Conservation (phyloP, 2,113 vertebrate species). For the Patagioenas fasciata region DNA sequence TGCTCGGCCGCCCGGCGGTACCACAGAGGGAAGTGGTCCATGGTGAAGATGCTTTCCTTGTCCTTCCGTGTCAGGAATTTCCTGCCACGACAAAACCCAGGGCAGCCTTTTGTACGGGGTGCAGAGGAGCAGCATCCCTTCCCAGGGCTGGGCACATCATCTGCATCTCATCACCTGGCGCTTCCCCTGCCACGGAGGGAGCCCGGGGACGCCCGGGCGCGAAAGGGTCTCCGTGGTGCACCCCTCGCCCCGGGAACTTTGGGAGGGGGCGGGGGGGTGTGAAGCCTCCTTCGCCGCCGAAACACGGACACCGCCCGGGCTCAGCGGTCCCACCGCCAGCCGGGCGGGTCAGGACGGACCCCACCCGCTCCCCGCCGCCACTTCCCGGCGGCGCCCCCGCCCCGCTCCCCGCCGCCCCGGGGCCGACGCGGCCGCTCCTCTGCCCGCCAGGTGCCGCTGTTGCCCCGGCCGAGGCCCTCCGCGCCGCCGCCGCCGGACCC, state of each 20-base stretch:
- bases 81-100: conserved; percentile 67
- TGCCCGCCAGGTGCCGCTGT: conserved; percentile 53
- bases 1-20: conserved; percentile 90
- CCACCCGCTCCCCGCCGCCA: not conserved
- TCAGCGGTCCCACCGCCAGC: not conserved
- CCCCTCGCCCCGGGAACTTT: not conserved
- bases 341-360: too few species aligned
- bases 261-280: too few species aligned
- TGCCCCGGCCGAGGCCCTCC: not conserved
- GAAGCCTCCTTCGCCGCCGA: not conserved
- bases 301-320: not conserved
- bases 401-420: not conserved
- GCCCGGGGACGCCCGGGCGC: not conserved
- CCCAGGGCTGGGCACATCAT: not conserved
- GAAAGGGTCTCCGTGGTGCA: too few species aligned
- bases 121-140: not conserved
- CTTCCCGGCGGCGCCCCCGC: not conserved
- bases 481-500: not conserved
- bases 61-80: conserved; percentile 87
- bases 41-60: conserved; percentile 89
- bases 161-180: too few species aligned
- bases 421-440: not conserved
- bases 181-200: fast-evolving
- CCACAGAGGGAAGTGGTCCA: conserved; percentile 95
- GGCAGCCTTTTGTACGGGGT: fast-evolving